Evolutionary conservation across 2,113 vertebrate genomes (phyloP).

Genomic region (Litocranius walleri): DNA sequence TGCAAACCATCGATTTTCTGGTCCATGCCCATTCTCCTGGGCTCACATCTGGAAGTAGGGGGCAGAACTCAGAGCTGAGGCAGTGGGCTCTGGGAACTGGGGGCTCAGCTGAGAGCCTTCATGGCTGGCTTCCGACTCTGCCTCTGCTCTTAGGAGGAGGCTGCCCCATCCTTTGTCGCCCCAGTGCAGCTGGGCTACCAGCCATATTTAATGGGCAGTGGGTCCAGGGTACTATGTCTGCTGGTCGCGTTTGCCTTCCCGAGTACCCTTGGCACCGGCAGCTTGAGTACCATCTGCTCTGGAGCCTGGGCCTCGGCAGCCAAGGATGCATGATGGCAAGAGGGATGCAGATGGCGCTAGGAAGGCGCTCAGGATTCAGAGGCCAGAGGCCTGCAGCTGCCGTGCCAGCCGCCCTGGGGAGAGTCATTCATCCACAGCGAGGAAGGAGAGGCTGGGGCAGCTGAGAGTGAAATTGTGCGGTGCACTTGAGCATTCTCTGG

Average conservation of each 20-base stretch:
- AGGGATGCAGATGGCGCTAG: too few relatives aligned
- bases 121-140: rapidly evolving
- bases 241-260: rapidly evolving
- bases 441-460: background rate
- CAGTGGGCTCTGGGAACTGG: background rate
- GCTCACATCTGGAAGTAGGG: rapidly evolving
- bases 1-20: background rate
- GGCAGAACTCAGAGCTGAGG: background rate
- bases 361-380: rapidly evolving
- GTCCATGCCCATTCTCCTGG: rapidly evolving
- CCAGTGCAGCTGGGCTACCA: rapidly evolving
- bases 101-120: background rate
- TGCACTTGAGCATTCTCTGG: rapidly evolving
- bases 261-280: background rate
- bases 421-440: rapidly evolving
- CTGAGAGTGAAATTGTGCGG: rapidly evolving
- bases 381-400: background rate
- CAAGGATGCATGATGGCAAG: rapidly evolving
- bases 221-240: too few relatives aligned
- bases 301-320: rapidly evolving
- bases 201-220: rapidly evolving
- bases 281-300: background rate
- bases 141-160: background rate
- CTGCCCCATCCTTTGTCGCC: rapidly evolving
- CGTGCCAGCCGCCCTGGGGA: rapidly evolving